phyloP scores from a whole-genome alignment of 35 echinoderm and acorn worm species.

The Acanthaster planci region DNA sequence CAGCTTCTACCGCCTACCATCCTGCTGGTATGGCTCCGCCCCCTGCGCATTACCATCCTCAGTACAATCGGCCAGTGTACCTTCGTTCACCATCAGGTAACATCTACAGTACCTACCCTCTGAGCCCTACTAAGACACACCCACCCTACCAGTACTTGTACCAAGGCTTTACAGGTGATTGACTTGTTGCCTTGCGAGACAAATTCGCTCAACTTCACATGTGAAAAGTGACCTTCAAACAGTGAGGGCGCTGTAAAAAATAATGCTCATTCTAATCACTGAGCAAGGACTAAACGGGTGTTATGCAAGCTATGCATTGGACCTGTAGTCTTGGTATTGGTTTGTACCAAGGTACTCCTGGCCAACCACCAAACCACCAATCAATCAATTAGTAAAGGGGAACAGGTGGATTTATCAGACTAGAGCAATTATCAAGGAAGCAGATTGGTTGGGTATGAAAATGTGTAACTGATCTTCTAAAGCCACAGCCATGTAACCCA shows the following conservation, averaged over 20 bases:
- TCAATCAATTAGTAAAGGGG: too few relatives aligned
- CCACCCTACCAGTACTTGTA: constrained; percentile 77
- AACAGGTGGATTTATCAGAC: too few relatives aligned
- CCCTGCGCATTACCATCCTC: constrained; percentile 60
- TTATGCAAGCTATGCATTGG: constrained; percentile 17
- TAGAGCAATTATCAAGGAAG: too few relatives aligned
- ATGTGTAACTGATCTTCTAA: too few relatives aligned
- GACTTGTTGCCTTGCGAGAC: constrained; percentile 63
- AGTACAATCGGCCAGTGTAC: constrained; percentile 77
- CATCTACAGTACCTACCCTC: constrained; percentile 90
- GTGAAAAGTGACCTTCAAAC: constrained; percentile 7
- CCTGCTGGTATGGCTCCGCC: constrained; percentile 62
- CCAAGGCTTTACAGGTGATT: constrained; percentile 51
- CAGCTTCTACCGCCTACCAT: constrained; percentile 55
- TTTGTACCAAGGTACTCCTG: too few relatives aligned
- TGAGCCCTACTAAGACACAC: constrained; percentile 79
- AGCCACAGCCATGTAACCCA: too few relatives aligned
- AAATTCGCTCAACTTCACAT: constrained; percentile 67
- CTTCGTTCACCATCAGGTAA: constrained; percentile 91
- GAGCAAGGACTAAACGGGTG: background rate
- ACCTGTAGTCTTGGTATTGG: too few relatives aligned
- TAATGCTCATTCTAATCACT: background rate
- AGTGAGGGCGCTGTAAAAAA: background rate
- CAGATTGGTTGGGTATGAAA: too few relatives aligned
- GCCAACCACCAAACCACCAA: too few relatives aligned